Conservation (phyloP, 2,797 vertebrate genomes). For the Pangasius mekongensis region DNA sequence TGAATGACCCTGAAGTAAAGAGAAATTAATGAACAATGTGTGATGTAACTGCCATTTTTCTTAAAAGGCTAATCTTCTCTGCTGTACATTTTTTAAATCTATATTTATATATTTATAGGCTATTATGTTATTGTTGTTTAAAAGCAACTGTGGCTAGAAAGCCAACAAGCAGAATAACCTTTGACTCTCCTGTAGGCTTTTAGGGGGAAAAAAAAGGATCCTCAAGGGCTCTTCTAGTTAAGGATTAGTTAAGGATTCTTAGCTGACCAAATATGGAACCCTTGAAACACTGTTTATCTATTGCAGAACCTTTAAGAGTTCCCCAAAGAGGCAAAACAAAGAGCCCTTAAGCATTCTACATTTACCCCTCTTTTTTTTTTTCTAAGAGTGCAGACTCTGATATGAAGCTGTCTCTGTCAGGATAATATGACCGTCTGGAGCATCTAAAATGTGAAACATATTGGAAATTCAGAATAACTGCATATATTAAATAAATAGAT, state of each 20-base stretch:
- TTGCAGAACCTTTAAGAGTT: neutral
- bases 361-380: neutral
- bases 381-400: neutral
- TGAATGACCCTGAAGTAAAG: conserved; percentile 10
- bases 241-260: neutral
- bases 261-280: neutral
- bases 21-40: neutral
- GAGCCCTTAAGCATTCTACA: neutral
- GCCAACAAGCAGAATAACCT: conserved; percentile 9
- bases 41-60: neutral
- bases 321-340: neutral
- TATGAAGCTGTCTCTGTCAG: neutral
- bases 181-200: neutral
- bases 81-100: neutral
- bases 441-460: conserved; percentile 3
- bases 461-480: conserved; percentile 2
- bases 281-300: neutral
- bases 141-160: neutral
- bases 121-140: neutral
- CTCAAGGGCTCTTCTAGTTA: neutral
- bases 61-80: neutral
- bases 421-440: neutral
- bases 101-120: neutral
- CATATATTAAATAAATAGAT: conserved; percentile 27
- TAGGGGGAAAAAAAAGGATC: neutral